These are phyloP conservation scores for Plodia interpunctella DNA, from an alignment of 1,140 invertebrate genomes.

Conservation along the genomic window DNA sequence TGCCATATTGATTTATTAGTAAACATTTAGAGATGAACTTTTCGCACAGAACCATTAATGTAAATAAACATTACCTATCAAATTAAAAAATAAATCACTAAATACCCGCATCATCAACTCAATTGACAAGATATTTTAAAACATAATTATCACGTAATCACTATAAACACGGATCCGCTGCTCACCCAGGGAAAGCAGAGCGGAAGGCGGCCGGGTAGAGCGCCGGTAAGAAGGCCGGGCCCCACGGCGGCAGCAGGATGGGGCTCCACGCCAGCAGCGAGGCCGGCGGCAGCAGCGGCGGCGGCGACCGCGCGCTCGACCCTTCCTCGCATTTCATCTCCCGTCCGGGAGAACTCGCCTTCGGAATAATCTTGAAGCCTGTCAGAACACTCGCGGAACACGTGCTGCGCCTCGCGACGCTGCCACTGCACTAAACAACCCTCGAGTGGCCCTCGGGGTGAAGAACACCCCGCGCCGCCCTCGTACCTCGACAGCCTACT, in stretches of 20 bases:
- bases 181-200: conserved; percentile 78
- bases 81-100: background rate
- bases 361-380: conserved; percentile 68
- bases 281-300: conserved; percentile 69
- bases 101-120: too few relatives aligned
- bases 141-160: conserved; percentile 8
- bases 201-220: conserved; percentile 78
- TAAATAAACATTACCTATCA: too few relatives aligned
- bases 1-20: too few relatives aligned
- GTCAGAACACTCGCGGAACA: conserved; percentile 43
- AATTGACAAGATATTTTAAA: background rate
- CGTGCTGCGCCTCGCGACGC: conserved; percentile 67
- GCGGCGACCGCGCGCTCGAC: conserved; percentile 69
- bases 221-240: conserved; percentile 75
- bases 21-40: too few relatives aligned
- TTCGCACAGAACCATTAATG: too few relatives aligned
- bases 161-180: conserved; percentile 18
- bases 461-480: conserved; percentile 72
- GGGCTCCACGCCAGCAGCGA: conserved; percentile 78
- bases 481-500: conserved; percentile 72
- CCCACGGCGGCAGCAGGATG: conserved; percentile 77
- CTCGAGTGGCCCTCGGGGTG: conserved; percentile 74
- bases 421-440: conserved; percentile 73
- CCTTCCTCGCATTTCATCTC: conserved; percentile 72
- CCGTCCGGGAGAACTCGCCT: conserved; percentile 65